A percentile compares a stretch with the other conserved stretches of the same genome.
Evolutionary conservation across 2,113 vertebrate genomes (phyloP).

Genomic region (Eretmochelys imbricata): DNA sequence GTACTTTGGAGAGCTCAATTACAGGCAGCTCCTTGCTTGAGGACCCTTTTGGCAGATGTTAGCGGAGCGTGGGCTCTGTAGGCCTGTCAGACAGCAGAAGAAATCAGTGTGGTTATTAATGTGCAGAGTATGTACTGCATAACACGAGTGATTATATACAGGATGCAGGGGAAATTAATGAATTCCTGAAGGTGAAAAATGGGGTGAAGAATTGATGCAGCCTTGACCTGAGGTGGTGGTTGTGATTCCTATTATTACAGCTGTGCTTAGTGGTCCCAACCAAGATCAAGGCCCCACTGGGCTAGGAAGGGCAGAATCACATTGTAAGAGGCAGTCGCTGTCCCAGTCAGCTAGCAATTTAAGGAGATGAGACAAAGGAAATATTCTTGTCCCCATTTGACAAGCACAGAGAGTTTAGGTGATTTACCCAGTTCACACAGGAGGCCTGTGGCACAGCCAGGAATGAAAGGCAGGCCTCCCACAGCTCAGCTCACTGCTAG

Average conservation of each 20-base stretch:
- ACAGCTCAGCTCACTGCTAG: background rate
- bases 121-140: background rate
- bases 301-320: background rate
- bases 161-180: background rate
- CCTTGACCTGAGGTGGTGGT: background rate
- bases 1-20: conserved; percentile 69
- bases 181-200: background rate
- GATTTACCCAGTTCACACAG: fast-evolving
- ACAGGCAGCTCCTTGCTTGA: conserved; percentile 56
- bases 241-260: background rate
- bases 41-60: conserved; percentile 58
- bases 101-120: background rate
- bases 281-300: fast-evolving
- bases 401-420: background rate
- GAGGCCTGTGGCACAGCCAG: background rate
- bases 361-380: fast-evolving
- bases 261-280: background rate
- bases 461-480: background rate
- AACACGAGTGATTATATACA: background rate
- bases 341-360: fast-evolving
- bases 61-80: background rate
- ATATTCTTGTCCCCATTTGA: fast-evolving
- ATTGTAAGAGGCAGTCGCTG: fast-evolving
- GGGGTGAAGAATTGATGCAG: background rate
- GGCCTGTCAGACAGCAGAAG: background rate